Percentiles rank a stretch among this genome's conserved stretches.
Conservation (phyloP, 2,113 vertebrate genomes). For the Gadus chalcogrammus region DNA sequence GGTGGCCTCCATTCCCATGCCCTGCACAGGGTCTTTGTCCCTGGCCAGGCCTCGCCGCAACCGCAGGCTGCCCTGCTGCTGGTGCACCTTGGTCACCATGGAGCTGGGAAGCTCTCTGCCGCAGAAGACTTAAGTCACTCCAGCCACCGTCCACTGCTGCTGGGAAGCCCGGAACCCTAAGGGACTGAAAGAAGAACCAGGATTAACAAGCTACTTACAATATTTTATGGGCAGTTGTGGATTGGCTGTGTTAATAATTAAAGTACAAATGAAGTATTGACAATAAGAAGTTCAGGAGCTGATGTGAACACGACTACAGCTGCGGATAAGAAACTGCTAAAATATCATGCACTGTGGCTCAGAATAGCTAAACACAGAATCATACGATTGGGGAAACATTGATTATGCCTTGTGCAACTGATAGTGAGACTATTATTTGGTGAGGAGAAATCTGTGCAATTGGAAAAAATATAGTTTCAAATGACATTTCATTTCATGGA, state of each 20-base stretch:
- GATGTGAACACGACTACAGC: background rate
- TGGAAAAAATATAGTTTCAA: background rate
- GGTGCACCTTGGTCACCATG: constrained; percentile 59
- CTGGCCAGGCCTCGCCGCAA: constrained; percentile 51
- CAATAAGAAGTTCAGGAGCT: background rate
- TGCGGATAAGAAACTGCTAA: background rate
- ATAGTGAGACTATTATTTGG: constrained; percentile 6
- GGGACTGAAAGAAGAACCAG: no score
- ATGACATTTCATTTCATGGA: background rate
- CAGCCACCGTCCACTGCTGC: no score
- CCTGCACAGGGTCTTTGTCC: constrained; percentile 56
- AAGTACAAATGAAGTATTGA: no score
- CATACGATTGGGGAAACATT: background rate
- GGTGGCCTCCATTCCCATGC: constrained; percentile 59
- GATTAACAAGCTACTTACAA: no score
- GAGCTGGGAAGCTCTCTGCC: constrained; percentile 46
- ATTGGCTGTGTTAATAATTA: no score
- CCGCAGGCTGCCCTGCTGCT: constrained; percentile 58
- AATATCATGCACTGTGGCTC: background rate
- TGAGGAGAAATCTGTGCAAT: background rate
- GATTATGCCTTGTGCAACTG: constrained; percentile 1
- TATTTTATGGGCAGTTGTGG: no score
- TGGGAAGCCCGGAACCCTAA: no score
- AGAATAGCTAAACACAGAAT: background rate
- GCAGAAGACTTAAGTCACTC: background rate